phyloP scores from a whole-genome alignment of 2,888 invertebrate genomes.

The Acronicta alni region DNA sequence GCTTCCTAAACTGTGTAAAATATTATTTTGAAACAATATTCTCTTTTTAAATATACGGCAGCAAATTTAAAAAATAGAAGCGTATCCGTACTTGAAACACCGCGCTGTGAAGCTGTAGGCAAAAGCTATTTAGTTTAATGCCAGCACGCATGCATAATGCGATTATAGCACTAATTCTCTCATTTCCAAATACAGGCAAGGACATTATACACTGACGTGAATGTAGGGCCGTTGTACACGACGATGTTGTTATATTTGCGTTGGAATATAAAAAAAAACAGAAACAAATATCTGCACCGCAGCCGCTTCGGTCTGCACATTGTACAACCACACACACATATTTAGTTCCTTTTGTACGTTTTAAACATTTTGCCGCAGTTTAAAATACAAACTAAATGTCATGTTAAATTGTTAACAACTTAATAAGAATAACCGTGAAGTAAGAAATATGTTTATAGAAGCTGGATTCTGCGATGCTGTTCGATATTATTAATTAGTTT shows the following conservation, averaged over 20 bases:
- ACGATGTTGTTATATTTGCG: slow-evolving; percentile 29
- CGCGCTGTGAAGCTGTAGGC: slow-evolving; percentile 20
- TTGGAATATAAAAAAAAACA: slow-evolving; percentile 36
- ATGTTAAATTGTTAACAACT: slow-evolving; percentile 38
- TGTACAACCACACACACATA: slow-evolving; percentile 25
- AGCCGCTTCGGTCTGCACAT: slow-evolving; percentile 37
- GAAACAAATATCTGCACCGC: slow-evolving; percentile 31
- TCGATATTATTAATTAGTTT: too few relatives aligned
- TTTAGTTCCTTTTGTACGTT: slow-evolving; percentile 23
- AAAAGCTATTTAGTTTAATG: slow-evolving; percentile 50
- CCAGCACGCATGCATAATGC: slow-evolving; percentile 46
- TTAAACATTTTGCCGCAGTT: slow-evolving; percentile 19
- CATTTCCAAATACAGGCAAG: slow-evolving; percentile 49
- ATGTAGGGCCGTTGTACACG: slow-evolving; percentile 28
- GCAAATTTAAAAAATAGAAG: slow-evolving; percentile 12
- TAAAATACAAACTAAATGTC: slow-evolving; percentile 16
- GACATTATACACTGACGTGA: slow-evolving; percentile 47
- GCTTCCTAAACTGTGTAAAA: slow-evolving; percentile 20
- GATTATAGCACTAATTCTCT: slow-evolving; percentile 50
- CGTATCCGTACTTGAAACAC: slow-evolving; percentile 13
- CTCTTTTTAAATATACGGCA: slow-evolving; percentile 10
- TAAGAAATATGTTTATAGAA: slow-evolving; percentile 5
- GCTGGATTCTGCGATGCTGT: neutral
- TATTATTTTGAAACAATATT: slow-evolving; percentile 25
- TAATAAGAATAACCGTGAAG: slow-evolving; percentile 22